phyloP scores from a whole-genome alignment of 2,113 vertebrate species.

The Dromaius novaehollandiae region DNA sequence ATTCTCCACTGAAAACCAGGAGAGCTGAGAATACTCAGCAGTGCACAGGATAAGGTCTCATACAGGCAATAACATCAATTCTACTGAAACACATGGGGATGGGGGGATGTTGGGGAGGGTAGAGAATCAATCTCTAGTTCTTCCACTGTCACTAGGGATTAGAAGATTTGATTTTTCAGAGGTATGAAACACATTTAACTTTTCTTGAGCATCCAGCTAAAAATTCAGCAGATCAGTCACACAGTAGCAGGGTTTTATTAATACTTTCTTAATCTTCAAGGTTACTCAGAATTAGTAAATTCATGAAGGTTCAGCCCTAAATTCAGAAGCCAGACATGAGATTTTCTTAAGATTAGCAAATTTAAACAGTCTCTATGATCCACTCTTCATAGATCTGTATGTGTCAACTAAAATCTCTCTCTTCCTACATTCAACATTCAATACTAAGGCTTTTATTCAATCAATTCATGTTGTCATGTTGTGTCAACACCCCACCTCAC shows the following conservation, averaged over 20 bases:
- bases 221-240: neutral
- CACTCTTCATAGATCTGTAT: neutral
- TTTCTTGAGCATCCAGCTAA: neutral
- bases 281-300: neutral
- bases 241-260: neutral
- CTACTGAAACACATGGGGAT: neutral
- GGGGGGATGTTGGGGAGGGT: neutral
- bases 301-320: neutral
- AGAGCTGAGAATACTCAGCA: rapidly evolving
- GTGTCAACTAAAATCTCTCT: neutral
- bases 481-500: neutral
- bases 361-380: neutral
- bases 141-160: neutral
- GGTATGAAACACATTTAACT: neutral
- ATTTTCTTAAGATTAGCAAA: neutral
- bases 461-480: neutral
- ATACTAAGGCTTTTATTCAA: neutral
- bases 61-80: neutral
- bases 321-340: neutral
- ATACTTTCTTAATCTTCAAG: neutral
- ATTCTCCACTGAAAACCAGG: neutral
- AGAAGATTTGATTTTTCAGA: neutral
- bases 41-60: neutral
- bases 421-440: neutral
- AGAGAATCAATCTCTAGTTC: neutral